These are phyloP conservation scores for Silurus meridionalis DNA, from an alignment of 2,113 vertebrate genomes.

Conservation along the genomic window DNA sequence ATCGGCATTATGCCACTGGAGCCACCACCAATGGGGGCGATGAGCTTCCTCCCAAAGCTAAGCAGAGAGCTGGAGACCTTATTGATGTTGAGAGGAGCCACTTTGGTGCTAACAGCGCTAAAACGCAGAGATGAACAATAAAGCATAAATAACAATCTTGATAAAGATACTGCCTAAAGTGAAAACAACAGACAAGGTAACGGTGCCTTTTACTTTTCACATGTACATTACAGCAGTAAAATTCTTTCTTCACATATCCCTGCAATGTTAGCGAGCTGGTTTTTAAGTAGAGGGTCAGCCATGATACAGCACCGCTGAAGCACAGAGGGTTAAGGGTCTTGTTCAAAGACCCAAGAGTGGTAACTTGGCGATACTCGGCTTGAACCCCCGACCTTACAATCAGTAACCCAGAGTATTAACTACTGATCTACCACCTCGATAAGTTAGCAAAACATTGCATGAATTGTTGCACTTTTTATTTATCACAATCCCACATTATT, in stretches of 20 bases:
- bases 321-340: too few species aligned
- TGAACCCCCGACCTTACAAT: too few species aligned
- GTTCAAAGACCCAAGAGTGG: too few species aligned
- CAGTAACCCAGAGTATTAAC: too few species aligned
- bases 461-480: background rate
- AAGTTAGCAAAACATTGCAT: background rate
- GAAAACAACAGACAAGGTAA: background rate
- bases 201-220: too few species aligned
- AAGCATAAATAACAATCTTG: background rate
- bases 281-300: too few species aligned
- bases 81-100: constrained; percentile 91
- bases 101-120: constrained; percentile 68
- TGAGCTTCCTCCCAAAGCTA: constrained; percentile 93
- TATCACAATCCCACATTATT: background rate
- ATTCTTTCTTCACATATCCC: too few species aligned
- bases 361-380: too few species aligned
- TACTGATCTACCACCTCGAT: too few species aligned
- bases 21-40: constrained; percentile 80
- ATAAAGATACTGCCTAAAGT: background rate
- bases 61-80: constrained; percentile 96
- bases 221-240: too few species aligned
- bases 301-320: too few species aligned
- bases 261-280: too few species aligned
- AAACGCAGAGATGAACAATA: constrained; percentile 39
- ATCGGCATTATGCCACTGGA: constrained; percentile 65